Evolutionary conservation across 2,888 invertebrate genomes (phyloP).

Genomic region (Oxystoma pomonae): DNA sequence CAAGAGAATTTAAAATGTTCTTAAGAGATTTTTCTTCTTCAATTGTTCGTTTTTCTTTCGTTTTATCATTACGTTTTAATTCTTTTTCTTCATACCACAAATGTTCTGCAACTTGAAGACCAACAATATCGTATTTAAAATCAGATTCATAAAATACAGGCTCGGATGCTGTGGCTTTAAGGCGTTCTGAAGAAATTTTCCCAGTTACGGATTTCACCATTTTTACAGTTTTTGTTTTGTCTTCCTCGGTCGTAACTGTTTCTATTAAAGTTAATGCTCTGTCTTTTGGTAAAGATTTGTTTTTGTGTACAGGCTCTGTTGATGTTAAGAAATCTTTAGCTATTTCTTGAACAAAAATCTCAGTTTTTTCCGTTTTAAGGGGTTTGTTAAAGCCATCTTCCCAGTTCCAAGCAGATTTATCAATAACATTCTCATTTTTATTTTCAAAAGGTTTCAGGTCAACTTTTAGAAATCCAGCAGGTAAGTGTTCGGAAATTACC

Average conservation of each 20-base stretch:
- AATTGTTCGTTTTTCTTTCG: not conserved
- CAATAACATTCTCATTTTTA: conserved; percentile 8
- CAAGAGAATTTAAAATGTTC: too few species aligned
- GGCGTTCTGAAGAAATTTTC: not conserved
- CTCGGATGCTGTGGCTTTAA: not conserved
- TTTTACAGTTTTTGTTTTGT: not conserved
- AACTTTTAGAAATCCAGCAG: not conserved
- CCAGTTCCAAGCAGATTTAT: conserved; percentile 15
- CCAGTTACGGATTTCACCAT: not conserved
- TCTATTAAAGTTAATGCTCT: too few species aligned
- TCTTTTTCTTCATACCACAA: conserved; percentile 16
- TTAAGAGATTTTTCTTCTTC: too few species aligned
- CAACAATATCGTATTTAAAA: conserved; percentile 11
- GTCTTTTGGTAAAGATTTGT: not conserved
- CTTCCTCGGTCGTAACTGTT: not conserved
- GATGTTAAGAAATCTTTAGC: not conserved
- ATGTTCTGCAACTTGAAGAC: conserved; percentile 10
- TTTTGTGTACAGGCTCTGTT: too few species aligned
- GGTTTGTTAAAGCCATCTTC: conserved; percentile 14
- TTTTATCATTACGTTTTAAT: not conserved
- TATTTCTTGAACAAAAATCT: not conserved
- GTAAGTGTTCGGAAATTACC: not conserved
- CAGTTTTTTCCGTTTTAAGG: not conserved
- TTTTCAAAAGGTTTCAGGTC: too few species aligned
- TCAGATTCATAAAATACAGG: not conserved